A percentile compares a stretch with the other conserved stretches of the same genome.
Evolutionary conservation across 2,113 vertebrate species (phyloP).

Genomic region (Lasiurus cinereus): DNA sequence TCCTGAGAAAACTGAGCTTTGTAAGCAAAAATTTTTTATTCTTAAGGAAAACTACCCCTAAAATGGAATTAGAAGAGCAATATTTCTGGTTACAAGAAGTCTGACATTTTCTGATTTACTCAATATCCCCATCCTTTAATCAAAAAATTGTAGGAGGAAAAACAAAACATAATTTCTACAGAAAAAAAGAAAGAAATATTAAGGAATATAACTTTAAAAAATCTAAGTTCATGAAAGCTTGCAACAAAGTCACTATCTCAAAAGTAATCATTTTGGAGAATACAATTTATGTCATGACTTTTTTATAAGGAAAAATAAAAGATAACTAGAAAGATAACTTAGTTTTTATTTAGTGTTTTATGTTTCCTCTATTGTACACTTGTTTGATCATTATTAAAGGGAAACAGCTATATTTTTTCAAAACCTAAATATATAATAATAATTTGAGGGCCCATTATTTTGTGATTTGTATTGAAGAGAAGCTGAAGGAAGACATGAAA

Average conservation of each 20-base stretch:
- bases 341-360: conserved; percentile 29
- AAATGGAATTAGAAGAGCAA: conserved; percentile 14
- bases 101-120: conserved; percentile 44
- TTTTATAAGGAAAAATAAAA: conserved; percentile 7
- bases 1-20: conserved; percentile 23
- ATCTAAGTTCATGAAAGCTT: background rate
- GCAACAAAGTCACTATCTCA: background rate
- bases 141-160: conserved; percentile 32
- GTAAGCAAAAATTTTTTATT: background rate
- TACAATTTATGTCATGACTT: background rate
- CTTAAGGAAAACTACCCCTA: background rate
- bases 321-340: background rate
- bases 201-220: background rate
- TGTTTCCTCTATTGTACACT: conserved; percentile 45
- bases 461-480: background rate
- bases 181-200: background rate
- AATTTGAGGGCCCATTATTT: conserved; percentile 38
- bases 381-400: conserved; percentile 54
- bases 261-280: conserved; percentile 44
- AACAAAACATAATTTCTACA: conserved; percentile 19
- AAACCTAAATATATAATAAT: conserved; percentile 2
- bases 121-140: background rate
- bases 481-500: conserved; percentile 45
- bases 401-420: background rate
- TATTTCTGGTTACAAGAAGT: background rate